Conservation (phyloP, 2,888 invertebrate genomes). For the Megastigmus dorsalis region DNA sequence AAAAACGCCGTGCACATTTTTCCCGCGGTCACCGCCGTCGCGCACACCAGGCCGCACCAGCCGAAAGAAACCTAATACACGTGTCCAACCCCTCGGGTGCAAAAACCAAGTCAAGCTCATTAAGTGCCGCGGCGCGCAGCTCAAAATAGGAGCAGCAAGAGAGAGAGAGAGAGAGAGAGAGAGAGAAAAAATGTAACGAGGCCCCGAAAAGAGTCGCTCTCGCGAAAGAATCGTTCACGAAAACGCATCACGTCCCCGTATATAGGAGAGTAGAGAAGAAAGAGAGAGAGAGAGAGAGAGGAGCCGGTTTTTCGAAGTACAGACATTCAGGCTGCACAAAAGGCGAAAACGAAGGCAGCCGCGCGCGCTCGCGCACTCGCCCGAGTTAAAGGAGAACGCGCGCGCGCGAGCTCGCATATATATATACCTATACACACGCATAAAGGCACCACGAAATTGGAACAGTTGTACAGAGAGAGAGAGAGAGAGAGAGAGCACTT, state of each 20-base stretch:
- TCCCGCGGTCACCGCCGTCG: background rate
- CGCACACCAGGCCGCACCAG: too few relatives aligned
- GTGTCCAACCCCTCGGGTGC: background rate
- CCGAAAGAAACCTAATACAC: conserved; percentile 22
- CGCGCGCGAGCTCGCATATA: background rate
- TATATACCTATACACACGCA: too few relatives aligned
- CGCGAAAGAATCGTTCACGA: too few relatives aligned
- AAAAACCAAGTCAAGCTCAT: conserved; percentile 48
- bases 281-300: background rate
- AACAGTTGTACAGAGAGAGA: too few relatives aligned
- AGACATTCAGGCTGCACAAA: background rate
- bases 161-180: background rate
- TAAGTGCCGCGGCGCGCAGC: conserved; percentile 25
- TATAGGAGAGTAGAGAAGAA: too few relatives aligned
- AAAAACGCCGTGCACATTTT: background rate
- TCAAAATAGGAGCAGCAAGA: too few relatives aligned
- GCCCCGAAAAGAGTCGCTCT: too few relatives aligned
- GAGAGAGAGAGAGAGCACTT: too few relatives aligned
- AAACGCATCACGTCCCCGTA: too few relatives aligned
- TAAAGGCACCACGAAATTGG: too few relatives aligned
- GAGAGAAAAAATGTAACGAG: too few relatives aligned
- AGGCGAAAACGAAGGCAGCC: background rate
- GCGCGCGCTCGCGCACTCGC: background rate
- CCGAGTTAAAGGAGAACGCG: too few relatives aligned
- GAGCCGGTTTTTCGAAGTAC: conserved; percentile 8